Evolutionary conservation across 1,140 invertebrate genomes (phyloP), one percentile per base, ranked within the genome.

Genomic region (Drosophila pandora): DNA sequence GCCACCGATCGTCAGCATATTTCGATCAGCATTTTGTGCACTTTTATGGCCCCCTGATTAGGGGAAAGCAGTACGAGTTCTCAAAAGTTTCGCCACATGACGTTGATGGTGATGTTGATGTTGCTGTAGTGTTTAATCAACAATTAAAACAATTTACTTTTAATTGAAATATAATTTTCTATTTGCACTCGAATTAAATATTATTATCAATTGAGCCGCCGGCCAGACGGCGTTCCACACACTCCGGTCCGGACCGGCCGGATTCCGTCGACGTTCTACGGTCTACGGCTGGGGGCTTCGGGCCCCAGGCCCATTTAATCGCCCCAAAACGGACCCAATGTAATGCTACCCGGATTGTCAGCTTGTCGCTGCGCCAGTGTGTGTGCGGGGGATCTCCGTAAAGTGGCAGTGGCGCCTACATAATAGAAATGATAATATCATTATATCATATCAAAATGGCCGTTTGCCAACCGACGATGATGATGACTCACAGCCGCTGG

Each of bases 161-260:
- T 87, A 87, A 87, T 87, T 87, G 83, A 82, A 79, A 87, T 88
- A 88, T 87, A 87, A 87, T 88, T 87, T 87, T 87, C 84, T 87
- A 88, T 87, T 87, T 87, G 79, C 83, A 87, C 83, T 76, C 76
- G 84, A 87, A 83, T 87, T 87, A 87, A 88, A 76, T 52, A 76
- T 88, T 71, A 88, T 87, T 87, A 88, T 88, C 79, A 88, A 88
- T 81, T 79, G 62, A 81, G 74, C 58, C 68, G 55, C 63, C 8
- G 55, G 57, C 80, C 80, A 76, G 79, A 77, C 79, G 55, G 37
- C 71, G 57, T 39, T 56, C 54, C 57, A 63, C 76, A 49, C 76
- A 63, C 76, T 60, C 45, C 65, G 75, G 12, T 64, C 55, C 43
- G 43, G 2, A 47, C 30, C 47, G 53, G 53, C 57, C 39, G 17